Conservation (phyloP, 2,797 vertebrate species). For the Psittacula derbiana region DNA sequence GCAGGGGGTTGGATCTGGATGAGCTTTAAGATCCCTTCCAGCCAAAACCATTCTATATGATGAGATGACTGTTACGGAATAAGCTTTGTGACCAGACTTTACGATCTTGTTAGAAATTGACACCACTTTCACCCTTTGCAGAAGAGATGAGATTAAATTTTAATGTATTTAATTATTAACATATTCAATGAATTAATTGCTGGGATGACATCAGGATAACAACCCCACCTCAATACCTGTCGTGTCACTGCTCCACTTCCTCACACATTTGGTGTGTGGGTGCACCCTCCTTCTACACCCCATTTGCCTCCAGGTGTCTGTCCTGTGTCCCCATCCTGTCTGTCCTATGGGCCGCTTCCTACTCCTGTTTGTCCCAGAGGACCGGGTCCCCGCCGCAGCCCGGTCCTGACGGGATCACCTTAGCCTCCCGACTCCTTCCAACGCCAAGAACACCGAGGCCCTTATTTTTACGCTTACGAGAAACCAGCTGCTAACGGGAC, state of each 20-base stretch:
- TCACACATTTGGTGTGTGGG: accelerated
- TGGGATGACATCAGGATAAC: accelerated
- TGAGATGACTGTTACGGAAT: accelerated
- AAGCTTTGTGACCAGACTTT: neutral
- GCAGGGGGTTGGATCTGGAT: neutral
- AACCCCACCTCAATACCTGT: neutral
- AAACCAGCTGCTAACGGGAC: accelerated
- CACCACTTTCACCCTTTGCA: neutral
- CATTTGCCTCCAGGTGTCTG: neutral
- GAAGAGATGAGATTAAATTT: neutral
- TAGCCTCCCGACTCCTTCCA: neutral
- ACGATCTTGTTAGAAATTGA: accelerated
- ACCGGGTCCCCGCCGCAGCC: no score
- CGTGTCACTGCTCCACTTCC: neutral
- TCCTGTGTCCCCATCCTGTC: neutral
- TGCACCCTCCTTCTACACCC: accelerated
- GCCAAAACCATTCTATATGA: neutral
- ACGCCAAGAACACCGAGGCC: accelerated
- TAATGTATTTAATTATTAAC: neutral
- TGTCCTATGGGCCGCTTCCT: neutral
- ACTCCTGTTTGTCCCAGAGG: no score
- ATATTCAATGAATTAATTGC: neutral
- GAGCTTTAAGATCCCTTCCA: neutral
- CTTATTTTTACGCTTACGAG: accelerated
- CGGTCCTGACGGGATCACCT: accelerated